Evolutionary conservation across 2,113 vertebrate species (phyloP), one percentile per base, ranked within the genome.

Genomic region (Rhinolophus sinicus): DNA sequence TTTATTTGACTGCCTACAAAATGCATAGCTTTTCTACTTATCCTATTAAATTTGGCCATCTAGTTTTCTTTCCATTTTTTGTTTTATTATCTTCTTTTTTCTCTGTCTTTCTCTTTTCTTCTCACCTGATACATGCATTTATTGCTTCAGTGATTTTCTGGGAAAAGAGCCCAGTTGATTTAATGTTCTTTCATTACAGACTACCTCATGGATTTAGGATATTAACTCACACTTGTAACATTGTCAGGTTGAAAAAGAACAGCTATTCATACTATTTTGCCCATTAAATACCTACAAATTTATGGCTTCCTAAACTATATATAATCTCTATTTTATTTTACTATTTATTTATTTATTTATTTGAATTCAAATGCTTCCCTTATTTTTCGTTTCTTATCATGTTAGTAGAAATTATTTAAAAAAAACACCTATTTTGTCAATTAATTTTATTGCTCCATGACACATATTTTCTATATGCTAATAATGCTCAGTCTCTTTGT

Each of bases 101-200:
- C 19, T 69, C 14, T 80, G 22, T 44, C 4, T 38, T 69, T 76
- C 58, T 35, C 28, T 54, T 88, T 70, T 92, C 21, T 16, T 83
- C 11, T 78, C 35, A 93, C 40, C 21, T 88, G 50, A 82, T 38
- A 81, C 18, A 60, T 44, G 33, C 93, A 82, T 80, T 96, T 96
- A 52, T 83, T 86, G 78, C 89, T 95, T 95, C 58, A 75, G 62
- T 47, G 82, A 76, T 76, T 95, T 96, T 96, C 95, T 93, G 77
- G 97, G 97, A 93, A 93, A 94, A 90, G 24, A 94, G 88, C 81
- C 85, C 82, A 94, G 73, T 82, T 91, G 50, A 62, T 87, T 91
- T 95, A 72, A 80, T 76, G 58, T 69, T 96, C 82, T 94, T 80
- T 62, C 94, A 75, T 95, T 93, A 81, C 21, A 83, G 44, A 78